phyloP scores from a whole-genome alignment of 2,113 vertebrate genomes.

The Rutilus rutilus region DNA sequence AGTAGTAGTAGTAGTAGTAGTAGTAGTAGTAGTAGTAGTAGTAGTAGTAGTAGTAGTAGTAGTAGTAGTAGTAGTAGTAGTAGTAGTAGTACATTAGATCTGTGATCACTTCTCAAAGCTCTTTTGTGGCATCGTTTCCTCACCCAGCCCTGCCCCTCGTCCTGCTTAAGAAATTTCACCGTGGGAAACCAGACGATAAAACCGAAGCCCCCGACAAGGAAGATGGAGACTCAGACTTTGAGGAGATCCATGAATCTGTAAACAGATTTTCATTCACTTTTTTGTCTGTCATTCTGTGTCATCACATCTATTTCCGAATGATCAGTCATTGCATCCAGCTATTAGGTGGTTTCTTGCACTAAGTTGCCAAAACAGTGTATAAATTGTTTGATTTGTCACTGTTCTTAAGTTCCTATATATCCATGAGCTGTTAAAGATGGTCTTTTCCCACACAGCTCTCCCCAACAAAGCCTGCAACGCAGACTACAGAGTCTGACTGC shows the following conservation, averaged over 20 bases:
- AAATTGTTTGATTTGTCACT: neutral
- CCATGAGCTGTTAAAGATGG: neutral
- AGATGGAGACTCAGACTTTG: slow-evolving; percentile 65
- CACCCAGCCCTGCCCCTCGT: slow-evolving; percentile 71
- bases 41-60: too few species aligned
- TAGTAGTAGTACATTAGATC: neutral
- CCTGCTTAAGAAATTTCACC: slow-evolving; percentile 67
- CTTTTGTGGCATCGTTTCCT: neutral
- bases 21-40: neutral
- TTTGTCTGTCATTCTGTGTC: neutral
- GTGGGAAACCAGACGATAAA: slow-evolving; percentile 38
- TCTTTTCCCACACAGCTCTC: slow-evolving; percentile 16
- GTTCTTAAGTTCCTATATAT: neutral
- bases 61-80: neutral
- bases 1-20: neutral
- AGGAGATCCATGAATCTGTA: slow-evolving; percentile 63
- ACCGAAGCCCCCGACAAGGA: slow-evolving; percentile 57
- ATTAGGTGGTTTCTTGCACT: neutral
- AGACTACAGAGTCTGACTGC: slow-evolving; percentile 25
- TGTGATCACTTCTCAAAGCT: neutral
- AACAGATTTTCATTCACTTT: slow-evolving; percentile 7
- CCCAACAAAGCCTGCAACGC: slow-evolving; percentile 4
- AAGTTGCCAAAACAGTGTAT: neutral
- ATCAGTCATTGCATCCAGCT: neutral
- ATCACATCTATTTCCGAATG: neutral